Evolutionary conservation across 1,140 invertebrate species (phyloP).

Genomic region (Zaprionus africanus): DNA sequence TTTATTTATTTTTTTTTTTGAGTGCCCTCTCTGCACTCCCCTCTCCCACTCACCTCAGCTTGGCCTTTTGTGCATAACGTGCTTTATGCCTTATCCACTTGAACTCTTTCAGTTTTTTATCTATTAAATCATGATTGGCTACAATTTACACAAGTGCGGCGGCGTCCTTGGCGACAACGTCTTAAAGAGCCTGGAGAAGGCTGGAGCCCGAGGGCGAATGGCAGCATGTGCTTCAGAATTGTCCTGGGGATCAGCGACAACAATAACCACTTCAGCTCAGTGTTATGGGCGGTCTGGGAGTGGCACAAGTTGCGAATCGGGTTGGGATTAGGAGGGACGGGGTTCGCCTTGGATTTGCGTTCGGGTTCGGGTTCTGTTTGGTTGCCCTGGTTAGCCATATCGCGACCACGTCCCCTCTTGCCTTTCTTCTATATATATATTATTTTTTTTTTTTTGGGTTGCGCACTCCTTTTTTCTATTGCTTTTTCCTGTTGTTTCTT

Average conservation of each 20-base stretch:
- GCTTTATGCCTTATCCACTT: conserved; percentile 82
- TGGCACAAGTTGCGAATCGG: background rate
- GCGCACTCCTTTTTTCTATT: background rate
- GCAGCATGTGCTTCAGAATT: conserved; percentile 39
- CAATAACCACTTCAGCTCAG: conserved; percentile 43
- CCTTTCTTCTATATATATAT: background rate
- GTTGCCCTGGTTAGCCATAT: conserved; percentile 33
- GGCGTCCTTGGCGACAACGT: conserved; percentile 31
- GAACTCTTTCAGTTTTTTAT: conserved; percentile 79
- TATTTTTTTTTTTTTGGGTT: conserved; percentile 3
- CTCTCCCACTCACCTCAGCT: conserved; percentile 21
- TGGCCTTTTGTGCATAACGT: conserved; percentile 63
- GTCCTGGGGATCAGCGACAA: conserved; percentile 43
- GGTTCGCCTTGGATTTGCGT: background rate
- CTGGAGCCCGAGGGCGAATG: background rate
- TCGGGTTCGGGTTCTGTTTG: background rate
- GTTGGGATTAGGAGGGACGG: background rate
- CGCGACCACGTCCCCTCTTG: conserved; percentile 23
- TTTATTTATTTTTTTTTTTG: conserved; percentile 9
- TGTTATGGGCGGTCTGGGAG: conserved; percentile 26
- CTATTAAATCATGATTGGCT: conserved; percentile 82
- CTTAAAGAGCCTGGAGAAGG: conserved; percentile 22
- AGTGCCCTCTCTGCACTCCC: background rate
- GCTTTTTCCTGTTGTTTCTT: conserved; percentile 11
- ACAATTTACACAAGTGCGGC: conserved; percentile 76